phyloP scores from a whole-genome alignment of 2,113 vertebrate genomes.

The Rattus norvegicus region GRCr8 NC_086032.1:7255501-7256000 shows the following conservation, averaged over 20 bases:
- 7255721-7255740: neutral
- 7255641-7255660: neutral
- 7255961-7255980: neutral
- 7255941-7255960: fast-evolving
- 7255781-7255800: neutral
- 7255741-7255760: neutral
- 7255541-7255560: neutral
- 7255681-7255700: neutral
- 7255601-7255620: neutral
- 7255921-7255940: neutral
- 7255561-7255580: neutral
- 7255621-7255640: neutral
- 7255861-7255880: neutral
- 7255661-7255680: neutral
- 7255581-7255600: neutral
- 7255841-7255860: neutral
- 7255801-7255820: conserved; percentile 29
- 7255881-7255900: neutral
- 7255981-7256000: neutral
- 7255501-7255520: neutral
- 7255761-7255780: neutral
- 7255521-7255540: neutral
- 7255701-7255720: neutral
- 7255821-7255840: neutral
- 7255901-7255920: neutral